A percentile compares a stretch with the other conserved stretches of the same genome.
Conservation (phyloP, 1,140 invertebrate genomes). For the Caenorhabditis latens region DNA sequence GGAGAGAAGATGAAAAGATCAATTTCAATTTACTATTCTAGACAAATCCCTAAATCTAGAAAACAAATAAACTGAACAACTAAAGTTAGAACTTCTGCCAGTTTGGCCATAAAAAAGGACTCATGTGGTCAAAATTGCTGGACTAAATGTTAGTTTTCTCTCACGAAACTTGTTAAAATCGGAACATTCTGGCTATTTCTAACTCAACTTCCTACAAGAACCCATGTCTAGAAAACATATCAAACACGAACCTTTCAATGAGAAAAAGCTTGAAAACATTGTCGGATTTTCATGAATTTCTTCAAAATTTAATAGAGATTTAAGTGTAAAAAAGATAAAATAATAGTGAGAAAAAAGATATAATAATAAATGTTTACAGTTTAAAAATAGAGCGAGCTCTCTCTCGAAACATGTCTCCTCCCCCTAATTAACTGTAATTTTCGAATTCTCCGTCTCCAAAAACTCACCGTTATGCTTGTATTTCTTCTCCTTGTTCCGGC, state of each 20-base stretch:
- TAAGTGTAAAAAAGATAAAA: not conserved
- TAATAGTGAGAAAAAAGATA: not conserved
- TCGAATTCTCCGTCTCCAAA: not conserved
- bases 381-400: not conserved
- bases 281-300: not conserved
- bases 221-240: not conserved
- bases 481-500: slow-evolving; percentile 63
- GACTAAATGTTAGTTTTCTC: no score
- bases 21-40: no score
- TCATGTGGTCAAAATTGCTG: no score
- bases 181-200: no score
- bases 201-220: no score
- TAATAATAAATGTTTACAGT: not conserved
- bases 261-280: not conserved
- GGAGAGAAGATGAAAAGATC: not conserved
- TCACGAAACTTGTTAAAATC: no score
- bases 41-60: not conserved
- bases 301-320: no score
- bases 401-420: not conserved
- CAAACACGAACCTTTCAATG: not conserved
- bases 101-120: no score
- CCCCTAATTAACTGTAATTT: slow-evolving; percentile 7
- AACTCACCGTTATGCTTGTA: slow-evolving; percentile 42
- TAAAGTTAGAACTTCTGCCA: no score
- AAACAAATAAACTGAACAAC: not conserved